Base-by-base conservation (phyloP, 2,888 invertebrate genomes). In the Thyatira batis region DNA sequence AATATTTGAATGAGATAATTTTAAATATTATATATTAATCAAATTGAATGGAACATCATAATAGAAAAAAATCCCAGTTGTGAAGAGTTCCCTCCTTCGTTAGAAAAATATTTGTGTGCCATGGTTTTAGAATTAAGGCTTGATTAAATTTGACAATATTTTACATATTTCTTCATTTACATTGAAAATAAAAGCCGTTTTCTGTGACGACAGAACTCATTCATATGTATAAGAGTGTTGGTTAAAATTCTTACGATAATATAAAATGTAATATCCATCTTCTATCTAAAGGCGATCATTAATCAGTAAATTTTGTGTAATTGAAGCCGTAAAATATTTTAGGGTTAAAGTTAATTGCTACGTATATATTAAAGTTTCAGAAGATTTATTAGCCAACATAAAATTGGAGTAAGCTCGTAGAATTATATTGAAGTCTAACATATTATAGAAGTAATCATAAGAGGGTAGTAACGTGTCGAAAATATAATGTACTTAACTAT, bases 1-100 rank as follows among this genome's bases (percentile, higher is more conserved):
- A 67, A 74, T 69, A 65, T 72, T 76, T 73, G 58, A 63, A 72
- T 64, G 71, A 71, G 70, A 73, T 65, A 73, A 60, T 69, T 76
- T 73, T 63, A 63, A 33, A n/a, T 39, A 11, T 10, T 11, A 20
- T 23, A 21, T 25, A 61, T 64, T 66, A 70, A 65, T 67, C 71
- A 59, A 70, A 67, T 71, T 65, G 64, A 82, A 78, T 72, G 73
- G 80, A 80, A 69, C 65, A 71, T 54, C 68, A 73, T 76, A 73
- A 78, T 78, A 76, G 68, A 71, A 65, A 69, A 73, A 71, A 78
- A 78, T 63, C 77, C 85, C 84, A 81, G 90, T 91, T 92, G 92
- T 92, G 92, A 91, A 83, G 76, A 71, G 85, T 84, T 91, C 92
- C 92, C 88, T 91, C 92, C 91, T 89, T 81, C 83, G 84, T 89